phyloP scores from a whole-genome alignment of 2,888 invertebrate genomes.

The Liodrosophila aerea region DNA sequence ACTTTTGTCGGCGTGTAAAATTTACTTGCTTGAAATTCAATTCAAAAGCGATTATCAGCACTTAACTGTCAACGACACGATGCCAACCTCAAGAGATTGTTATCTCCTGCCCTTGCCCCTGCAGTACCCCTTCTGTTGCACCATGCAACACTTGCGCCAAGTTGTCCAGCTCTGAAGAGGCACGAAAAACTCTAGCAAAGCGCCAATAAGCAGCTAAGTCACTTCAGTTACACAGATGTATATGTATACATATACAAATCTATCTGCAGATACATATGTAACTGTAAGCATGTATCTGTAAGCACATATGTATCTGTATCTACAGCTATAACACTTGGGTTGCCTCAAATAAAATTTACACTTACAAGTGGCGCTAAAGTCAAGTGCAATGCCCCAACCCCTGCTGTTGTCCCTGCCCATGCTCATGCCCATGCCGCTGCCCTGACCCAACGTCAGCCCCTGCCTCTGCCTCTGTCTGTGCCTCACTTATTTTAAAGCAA shows the following conservation, averaged over 20 bases:
- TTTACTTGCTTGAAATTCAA: constrained; percentile 69
- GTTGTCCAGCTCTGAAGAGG: neutral
- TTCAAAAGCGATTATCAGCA: constrained; percentile 77
- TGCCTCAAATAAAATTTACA: constrained; percentile 70
- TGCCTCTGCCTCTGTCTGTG: neutral
- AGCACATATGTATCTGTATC: constrained; percentile 13
- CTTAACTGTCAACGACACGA: constrained; percentile 75
- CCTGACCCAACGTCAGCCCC: neutral
- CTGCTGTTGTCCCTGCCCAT: neutral
- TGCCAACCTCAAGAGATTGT: constrained; percentile 46
- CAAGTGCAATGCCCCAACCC: constrained; percentile 53
- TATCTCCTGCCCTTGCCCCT: constrained; percentile 26
- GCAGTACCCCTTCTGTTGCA: no score
- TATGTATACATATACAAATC: neutral
- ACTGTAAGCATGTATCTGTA: constrained; percentile 4
- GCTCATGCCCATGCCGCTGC: neutral
- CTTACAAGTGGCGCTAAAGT: constrained; percentile 77
- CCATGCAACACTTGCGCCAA: no score
- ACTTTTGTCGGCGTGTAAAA: constrained; percentile 66
- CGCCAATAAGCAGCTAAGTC: constrained; percentile 55
- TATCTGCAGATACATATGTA: constrained; percentile 21
- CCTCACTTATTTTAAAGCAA: neutral
- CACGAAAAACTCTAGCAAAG: constrained; percentile 14
- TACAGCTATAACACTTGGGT: constrained; percentile 55
- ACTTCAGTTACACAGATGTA: constrained; percentile 39